phyloP scores from a whole-genome alignment of 2,113 vertebrate species.

The Neodontobutis hainanensis region DNA sequence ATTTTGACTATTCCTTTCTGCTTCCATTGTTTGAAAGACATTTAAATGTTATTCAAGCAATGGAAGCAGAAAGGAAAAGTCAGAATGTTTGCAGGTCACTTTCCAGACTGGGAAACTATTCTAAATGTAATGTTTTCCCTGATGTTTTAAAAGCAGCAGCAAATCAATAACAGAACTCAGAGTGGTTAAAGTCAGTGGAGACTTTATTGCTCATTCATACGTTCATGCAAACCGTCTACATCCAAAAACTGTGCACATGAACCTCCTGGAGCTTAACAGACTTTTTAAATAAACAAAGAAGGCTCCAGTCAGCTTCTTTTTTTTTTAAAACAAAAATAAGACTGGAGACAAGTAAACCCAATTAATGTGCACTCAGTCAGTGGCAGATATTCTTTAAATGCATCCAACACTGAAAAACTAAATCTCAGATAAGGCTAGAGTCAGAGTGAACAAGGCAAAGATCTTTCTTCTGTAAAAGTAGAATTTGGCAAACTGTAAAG shows the following conservation, averaged over 20 bases:
- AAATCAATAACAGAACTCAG: background rate
- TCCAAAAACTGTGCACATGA: slow-evolving; percentile 80
- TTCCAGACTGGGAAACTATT: no score
- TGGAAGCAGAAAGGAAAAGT: no score
- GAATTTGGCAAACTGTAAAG: slow-evolving; percentile 3
- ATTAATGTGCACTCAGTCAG: background rate
- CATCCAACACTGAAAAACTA: background rate
- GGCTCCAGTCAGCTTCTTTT: slow-evolving; percentile 73
- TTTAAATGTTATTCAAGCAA: no score
- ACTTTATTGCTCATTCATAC: slow-evolving; percentile 92
- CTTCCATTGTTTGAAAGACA: no score
- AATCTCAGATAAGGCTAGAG: slow-evolving; percentile 1
- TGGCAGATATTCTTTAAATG: background rate
- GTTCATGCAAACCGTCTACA: slow-evolving; percentile 87
- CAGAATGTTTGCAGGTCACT: no score
- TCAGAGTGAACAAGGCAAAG: background rate
- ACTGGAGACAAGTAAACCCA: slow-evolving; percentile 60
- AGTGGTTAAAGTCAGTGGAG: background rate
- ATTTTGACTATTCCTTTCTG: no score
- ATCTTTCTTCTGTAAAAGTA: background rate
- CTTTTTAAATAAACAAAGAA: slow-evolving; percentile 75
- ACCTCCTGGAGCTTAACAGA: slow-evolving; percentile 81
- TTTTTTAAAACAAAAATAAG: slow-evolving; percentile 64
- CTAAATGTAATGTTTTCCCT: no score
- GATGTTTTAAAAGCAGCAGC: no score